Evolutionary conservation across 2,888 invertebrate genomes (phyloP).

Genomic region (Nomada goodeniana): DNA sequence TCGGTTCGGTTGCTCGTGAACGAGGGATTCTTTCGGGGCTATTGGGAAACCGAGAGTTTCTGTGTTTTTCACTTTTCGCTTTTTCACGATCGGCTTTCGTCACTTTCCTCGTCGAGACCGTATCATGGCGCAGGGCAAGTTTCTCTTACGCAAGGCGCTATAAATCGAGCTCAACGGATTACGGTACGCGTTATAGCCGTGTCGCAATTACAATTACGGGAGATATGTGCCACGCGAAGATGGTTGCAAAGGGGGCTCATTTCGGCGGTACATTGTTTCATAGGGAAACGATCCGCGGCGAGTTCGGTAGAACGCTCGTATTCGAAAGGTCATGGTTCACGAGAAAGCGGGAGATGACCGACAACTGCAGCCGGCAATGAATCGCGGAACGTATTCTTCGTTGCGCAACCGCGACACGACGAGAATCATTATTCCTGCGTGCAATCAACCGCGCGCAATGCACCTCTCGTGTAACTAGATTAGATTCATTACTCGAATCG

Average conservation of each 20-base stretch:
- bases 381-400: conserved; percentile 27
- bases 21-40: conserved; percentile 7
- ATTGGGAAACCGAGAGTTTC: conserved; percentile 23
- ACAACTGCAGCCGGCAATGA: conserved; percentile 30
- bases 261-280: too few relatives aligned
- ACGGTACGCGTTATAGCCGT: too few relatives aligned
- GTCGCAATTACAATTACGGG: too few relatives aligned
- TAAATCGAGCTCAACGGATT: background rate
- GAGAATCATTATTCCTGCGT: conserved; percentile 13
- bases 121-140: background rate
- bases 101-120: background rate
- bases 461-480: background rate
- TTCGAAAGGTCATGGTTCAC: conserved; percentile 24
- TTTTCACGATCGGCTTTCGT: background rate
- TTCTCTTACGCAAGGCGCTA: background rate
- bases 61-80: background rate
- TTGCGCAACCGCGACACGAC: conserved; percentile 31
- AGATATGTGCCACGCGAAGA: too few relatives aligned
- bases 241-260: too few relatives aligned
- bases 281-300: background rate
- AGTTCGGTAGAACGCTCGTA: background rate
- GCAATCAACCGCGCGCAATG: background rate
- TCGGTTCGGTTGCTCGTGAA: background rate
- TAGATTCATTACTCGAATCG: background rate
- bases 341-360: conserved; percentile 33